Conservation (phyloP, 2,797 vertebrate species). For the Phataginus tetradactyla region DNA sequence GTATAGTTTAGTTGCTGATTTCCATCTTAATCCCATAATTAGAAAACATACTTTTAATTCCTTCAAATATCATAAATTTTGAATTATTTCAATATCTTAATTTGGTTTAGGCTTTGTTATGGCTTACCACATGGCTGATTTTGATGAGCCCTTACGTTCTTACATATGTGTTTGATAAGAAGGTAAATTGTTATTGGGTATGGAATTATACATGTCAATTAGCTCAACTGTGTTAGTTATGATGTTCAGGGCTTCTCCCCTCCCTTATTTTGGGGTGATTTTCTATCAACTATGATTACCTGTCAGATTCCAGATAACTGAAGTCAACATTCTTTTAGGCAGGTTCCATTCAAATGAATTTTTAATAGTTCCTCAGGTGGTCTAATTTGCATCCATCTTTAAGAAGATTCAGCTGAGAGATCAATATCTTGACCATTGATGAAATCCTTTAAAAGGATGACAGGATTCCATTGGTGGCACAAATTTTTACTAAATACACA, state of each 20-base stretch:
- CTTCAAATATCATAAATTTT: background rate
- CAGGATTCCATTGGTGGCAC: background rate
- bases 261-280: background rate
- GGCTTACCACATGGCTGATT: background rate
- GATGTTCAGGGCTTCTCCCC: background rate
- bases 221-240: background rate
- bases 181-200: background rate
- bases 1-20: background rate
- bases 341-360: background rate
- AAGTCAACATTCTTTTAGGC: background rate
- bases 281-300: background rate
- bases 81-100: background rate
- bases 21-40: background rate
- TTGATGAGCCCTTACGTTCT: background rate
- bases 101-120: background rate
- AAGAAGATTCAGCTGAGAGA: background rate
- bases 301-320: background rate
- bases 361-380: background rate
- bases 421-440: background rate
- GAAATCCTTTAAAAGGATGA: slow-evolving; percentile 9
- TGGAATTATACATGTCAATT: background rate
- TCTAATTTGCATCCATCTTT: slow-evolving; percentile 33
- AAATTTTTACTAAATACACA: background rate
- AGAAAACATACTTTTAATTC: background rate
- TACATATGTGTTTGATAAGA: background rate